Conservation (phyloP, 2,113 vertebrate genomes). For the Ceyx melanurus region DNA sequence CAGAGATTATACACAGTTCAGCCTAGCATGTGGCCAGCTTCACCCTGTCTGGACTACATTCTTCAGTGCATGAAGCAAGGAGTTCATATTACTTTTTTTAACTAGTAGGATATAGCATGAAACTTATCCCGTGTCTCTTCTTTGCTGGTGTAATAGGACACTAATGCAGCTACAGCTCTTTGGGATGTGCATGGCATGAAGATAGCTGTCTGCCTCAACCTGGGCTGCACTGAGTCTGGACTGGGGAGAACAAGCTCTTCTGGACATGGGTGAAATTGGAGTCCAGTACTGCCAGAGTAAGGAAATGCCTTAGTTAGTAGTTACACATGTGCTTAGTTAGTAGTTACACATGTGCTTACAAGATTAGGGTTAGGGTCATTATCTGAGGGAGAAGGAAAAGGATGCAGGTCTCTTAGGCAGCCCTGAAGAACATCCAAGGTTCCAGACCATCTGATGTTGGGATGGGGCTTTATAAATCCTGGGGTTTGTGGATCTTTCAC, state of each 20-base stretch:
- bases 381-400: not conserved
- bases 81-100: slow-evolving; percentile 2
- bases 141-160: not conserved
- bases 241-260: not conserved
- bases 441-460: not conserved
- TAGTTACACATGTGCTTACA: fast-evolving
- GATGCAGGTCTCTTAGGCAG: not conserved
- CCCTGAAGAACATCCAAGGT: not conserved
- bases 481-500: not conserved
- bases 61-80: not conserved
- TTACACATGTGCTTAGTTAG: too few relatives aligned
- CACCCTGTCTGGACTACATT: not conserved
- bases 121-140: not conserved
- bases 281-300: not conserved
- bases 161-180: not conserved
- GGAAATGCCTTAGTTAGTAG: not conserved
- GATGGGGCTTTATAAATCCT: not conserved
- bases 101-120: not conserved
- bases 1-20: not conserved
- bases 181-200: not conserved
- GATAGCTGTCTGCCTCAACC: not conserved
- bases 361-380: not conserved
- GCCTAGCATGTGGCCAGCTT: not conserved
- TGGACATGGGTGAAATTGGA: not conserved
- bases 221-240: not conserved